phyloP scores from a whole-genome alignment of 2,113 vertebrate genomes.

The Galemys pyrenaicus region DNA sequence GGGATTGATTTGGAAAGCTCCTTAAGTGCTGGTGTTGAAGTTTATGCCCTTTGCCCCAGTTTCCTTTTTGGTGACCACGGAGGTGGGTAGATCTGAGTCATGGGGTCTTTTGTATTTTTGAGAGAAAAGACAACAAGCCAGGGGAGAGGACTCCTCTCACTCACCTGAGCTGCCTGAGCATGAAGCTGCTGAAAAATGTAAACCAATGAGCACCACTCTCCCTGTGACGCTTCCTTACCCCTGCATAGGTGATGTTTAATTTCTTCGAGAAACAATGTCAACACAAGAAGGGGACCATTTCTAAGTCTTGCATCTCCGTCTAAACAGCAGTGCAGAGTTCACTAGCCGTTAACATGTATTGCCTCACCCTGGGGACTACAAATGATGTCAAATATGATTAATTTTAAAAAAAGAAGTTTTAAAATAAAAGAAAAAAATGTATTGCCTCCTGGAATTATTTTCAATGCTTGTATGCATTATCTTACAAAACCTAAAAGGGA shows the following conservation, averaged over 20 bases:
- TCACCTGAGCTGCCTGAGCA: not conserved
- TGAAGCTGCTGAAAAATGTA: not conserved
- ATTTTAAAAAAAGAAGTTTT: too few species aligned
- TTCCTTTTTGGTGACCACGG: not conserved
- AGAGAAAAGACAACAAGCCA: not conserved
- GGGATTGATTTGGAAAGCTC: not conserved
- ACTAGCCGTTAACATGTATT: not conserved
- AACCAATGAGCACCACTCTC: not conserved
- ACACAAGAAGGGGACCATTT: not conserved
- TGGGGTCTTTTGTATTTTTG: not conserved
- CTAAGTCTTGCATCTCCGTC: not conserved
- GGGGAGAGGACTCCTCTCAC: not conserved
- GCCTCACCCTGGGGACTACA: too few species aligned
- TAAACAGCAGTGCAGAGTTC: not conserved
- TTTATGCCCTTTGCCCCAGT: not conserved
- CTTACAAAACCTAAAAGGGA: slow-evolving; percentile 32
- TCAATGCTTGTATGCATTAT: not conserved
- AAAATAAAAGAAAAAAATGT: too few species aligned
- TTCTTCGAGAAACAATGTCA: not conserved
- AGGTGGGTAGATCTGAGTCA: fast-evolving
- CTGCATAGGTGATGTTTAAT: not conserved
- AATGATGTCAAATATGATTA: too few species aligned
- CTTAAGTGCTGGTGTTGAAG: not conserved
- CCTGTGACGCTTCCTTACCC: not conserved
- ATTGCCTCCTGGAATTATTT: not conserved